Evolutionary conservation across 2,888 invertebrate species (phyloP).

Genomic region (Eilema caniola): DNA sequence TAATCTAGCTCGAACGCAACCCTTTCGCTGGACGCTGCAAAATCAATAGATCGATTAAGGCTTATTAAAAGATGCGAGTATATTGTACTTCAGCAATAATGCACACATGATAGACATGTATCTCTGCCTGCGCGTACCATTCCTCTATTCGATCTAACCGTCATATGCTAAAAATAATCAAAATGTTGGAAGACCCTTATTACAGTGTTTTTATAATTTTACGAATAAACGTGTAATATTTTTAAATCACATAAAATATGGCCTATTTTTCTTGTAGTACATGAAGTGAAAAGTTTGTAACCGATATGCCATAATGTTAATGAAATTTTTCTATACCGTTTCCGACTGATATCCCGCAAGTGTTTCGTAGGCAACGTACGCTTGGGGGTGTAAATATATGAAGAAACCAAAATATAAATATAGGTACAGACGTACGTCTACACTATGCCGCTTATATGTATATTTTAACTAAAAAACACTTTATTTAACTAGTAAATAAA

Average conservation of each 20-base stretch:
- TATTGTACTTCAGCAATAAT: too few relatives aligned
- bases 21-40: too few relatives aligned
- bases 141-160: too few relatives aligned
- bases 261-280: not conserved
- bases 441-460: conserved; percentile 42
- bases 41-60: too few relatives aligned
- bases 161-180: not conserved
- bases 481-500: conserved; percentile 29
- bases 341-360: not conserved
- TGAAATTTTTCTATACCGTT: conserved; percentile 22
- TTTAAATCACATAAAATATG: not conserved
- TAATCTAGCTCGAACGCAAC: too few relatives aligned
- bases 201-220: not conserved
- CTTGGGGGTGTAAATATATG: conserved; percentile 31
- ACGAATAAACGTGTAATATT: not conserved
- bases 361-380: not conserved
- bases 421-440: conserved; percentile 33
- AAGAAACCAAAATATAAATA: conserved; percentile 13
- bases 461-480: conserved; percentile 26
- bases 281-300: not conserved
- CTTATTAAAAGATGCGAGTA: too few relatives aligned
- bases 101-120: too few relatives aligned
- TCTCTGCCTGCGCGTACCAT: too few relatives aligned
- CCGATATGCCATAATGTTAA: conserved; percentile 22
- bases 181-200: not conserved